These are phyloP conservation scores for Phortica variegata DNA, from an alignment of 1,140 invertebrate genomes.

Conservation along the genomic window DNA sequence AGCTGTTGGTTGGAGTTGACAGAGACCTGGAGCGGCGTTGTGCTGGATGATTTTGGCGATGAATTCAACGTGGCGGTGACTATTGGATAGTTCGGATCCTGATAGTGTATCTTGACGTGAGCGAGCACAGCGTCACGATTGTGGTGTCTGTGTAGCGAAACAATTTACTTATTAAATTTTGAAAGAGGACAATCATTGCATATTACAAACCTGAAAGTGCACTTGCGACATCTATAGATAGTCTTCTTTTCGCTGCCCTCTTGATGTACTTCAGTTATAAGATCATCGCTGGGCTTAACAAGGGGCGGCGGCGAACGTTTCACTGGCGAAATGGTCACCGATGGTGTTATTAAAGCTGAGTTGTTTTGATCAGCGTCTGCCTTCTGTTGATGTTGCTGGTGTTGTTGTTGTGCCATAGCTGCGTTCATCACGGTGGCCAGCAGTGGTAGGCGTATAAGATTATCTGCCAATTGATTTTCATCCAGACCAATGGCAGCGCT, in stretches of 20 bases:
- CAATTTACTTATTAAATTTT: constrained; percentile 3
- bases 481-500: constrained; percentile 20
- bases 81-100: constrained; percentile 39
- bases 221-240: constrained; percentile 81
- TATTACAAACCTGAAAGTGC: constrained; percentile 71
- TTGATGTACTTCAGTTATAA: constrained; percentile 48
- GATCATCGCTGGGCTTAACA: constrained; percentile 45
- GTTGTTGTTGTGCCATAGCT: constrained; percentile 49
- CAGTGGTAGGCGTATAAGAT: constrained; percentile 39
- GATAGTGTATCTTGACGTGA: constrained; percentile 69
- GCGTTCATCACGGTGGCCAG: constrained; percentile 53
- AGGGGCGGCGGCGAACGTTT: constrained; percentile 26
- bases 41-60: constrained; percentile 11
- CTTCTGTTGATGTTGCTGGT: constrained; percentile 34
- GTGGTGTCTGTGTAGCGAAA: constrained; percentile 59
- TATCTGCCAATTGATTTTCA: constrained; percentile 41
- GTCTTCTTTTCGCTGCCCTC: constrained; percentile 61
- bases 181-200: background rate
- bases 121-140: constrained; percentile 66
- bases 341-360: constrained; percentile 45
- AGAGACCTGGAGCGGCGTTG: constrained; percentile 45
- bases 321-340: constrained; percentile 58
- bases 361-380: constrained; percentile 34
- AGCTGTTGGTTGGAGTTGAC: constrained; percentile 39
- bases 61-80: constrained; percentile 15